Evolutionary conservation across 2,113 vertebrate genomes (phyloP), one percentile per base, ranked within the genome.

Genomic region (Silurus asotus): DNA sequence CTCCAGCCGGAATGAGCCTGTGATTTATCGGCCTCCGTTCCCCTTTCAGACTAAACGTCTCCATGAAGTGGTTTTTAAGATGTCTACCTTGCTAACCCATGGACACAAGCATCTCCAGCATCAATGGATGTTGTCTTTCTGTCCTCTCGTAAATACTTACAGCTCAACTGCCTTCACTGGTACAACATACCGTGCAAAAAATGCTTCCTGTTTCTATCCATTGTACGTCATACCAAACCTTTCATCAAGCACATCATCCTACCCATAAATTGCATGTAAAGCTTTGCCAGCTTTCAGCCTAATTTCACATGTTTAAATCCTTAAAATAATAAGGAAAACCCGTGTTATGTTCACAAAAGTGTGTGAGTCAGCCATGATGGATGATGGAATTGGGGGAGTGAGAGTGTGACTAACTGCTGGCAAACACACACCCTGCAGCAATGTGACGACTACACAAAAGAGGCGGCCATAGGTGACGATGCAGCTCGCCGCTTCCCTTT

Each of bases 21-120:
- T 55, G 81, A 74, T 86, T 86, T 76, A 82, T 86, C 74, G 23
- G 82, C 64, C 72, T 82, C 51, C 51, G 49, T 25, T 56, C 51
- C 3, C 48, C 78, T 76, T 37, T 69, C 37, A 53, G 88, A 90
- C 89, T 74, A 87, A 87, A 89, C 15, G 87, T 88, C 91, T 89
- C 87, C 82, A 62, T 61, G 72, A 79, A 48, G 51, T 55, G 80
- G 59, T 81, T n/a, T 58, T 51, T 81, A 86, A 79, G 61, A 58
- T 74, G 23, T 77, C 70, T 78, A 53, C 15, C 83, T 56, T 72
- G 48, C 13, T 56, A 56, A 7, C 80, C 75, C 15, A 67, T 14
- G 49, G 45, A 72, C 51, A 80, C 48, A 48, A 56, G 86, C 56
- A 77, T 3, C 59, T 19, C 59, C 64, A 82, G 69, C n/a, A 15